Percentiles rank a stretch among this genome's conserved stretches.
These are phyloP conservation scores for Cephus spinipes DNA, from an alignment of 2,888 invertebrate species.

Conservation along the genomic window DNA sequence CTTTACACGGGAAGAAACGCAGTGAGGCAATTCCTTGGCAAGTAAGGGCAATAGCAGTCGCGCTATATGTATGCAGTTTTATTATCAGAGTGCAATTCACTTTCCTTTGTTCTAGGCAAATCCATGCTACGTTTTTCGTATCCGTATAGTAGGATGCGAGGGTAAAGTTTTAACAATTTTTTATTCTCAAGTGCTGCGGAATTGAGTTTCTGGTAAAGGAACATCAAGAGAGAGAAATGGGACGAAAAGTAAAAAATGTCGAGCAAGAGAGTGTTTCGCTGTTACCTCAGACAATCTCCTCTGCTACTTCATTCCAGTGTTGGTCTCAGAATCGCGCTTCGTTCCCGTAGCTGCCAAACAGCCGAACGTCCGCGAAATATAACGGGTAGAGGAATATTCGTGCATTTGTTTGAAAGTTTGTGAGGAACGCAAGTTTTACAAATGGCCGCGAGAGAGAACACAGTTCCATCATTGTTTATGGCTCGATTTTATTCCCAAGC, in stretches of 20 bases:
- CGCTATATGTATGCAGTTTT: not conserved
- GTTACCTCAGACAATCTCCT: not conserved
- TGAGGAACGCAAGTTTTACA: not conserved
- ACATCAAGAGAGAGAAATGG: not conserved
- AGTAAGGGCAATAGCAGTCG: not conserved
- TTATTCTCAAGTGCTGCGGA: not conserved
- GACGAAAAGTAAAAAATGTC: not conserved
- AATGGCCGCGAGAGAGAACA: constrained; percentile 4
- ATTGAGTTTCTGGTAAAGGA: not conserved
- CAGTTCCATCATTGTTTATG: constrained; percentile 15
- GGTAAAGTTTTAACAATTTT: not conserved
- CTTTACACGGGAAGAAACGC: not conserved
- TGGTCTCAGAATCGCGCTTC: not conserved
- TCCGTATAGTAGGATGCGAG: not conserved
- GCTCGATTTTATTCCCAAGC: constrained; percentile 17
- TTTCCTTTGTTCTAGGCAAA: not conserved
- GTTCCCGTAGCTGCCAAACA: not conserved
- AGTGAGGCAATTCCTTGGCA: not conserved
- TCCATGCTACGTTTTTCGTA: not conserved
- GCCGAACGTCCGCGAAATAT: not conserved
- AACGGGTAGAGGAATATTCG: not conserved
- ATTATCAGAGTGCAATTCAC: not conserved
- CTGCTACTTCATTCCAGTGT: not conserved
- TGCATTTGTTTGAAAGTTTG: not conserved
- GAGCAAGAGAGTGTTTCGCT: not conserved